These are phyloP conservation scores for Nebria salina DNA, from an alignment of 2,888 invertebrate species.

Conservation along the genomic window DNA sequence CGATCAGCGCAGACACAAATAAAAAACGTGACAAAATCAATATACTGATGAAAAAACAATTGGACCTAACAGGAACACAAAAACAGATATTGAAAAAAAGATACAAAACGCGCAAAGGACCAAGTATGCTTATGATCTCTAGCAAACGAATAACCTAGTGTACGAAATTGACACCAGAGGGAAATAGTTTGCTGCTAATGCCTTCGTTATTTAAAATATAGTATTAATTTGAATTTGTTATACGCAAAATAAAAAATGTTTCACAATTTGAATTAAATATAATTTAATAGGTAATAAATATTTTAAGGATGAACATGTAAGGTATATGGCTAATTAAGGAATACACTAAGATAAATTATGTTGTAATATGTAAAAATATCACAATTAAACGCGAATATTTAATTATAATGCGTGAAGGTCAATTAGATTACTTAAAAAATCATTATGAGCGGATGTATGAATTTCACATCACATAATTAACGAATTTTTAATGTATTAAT, in stretches of 20 bases:
- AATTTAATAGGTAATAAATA: neutral
- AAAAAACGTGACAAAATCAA: slow-evolving; percentile 46
- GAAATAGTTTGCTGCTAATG: slow-evolving; percentile 38
- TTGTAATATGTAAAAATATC: slow-evolving; percentile 44
- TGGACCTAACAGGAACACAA: slow-evolving; percentile 35
- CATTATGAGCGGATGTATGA: slow-evolving; percentile 22
- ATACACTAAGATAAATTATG: neutral
- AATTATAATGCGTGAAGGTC: slow-evolving; percentile 34
- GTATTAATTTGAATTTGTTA: too few species aligned
- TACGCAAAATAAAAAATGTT: too few species aligned
- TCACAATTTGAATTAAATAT: neutral
- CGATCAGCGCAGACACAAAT: slow-evolving; percentile 41
- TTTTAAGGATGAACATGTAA: neutral
- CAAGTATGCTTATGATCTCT: slow-evolving; percentile 22
- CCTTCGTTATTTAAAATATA: neutral
- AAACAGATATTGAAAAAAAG: slow-evolving; percentile 32
- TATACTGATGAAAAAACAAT: slow-evolving; percentile 37
- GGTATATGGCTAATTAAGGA: neutral
- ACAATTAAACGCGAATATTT: slow-evolving; percentile 29
- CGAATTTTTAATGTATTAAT: neutral
- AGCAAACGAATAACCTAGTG: slow-evolving; percentile 34
- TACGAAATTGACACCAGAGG: slow-evolving; percentile 34
- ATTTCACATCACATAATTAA: slow-evolving; percentile 9
- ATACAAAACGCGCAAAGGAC: neutral
- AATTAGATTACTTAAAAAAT: slow-evolving; percentile 26